Conservation (phyloP, 1,140 invertebrate genomes). For the Homalodisca vitripennis region DNA sequence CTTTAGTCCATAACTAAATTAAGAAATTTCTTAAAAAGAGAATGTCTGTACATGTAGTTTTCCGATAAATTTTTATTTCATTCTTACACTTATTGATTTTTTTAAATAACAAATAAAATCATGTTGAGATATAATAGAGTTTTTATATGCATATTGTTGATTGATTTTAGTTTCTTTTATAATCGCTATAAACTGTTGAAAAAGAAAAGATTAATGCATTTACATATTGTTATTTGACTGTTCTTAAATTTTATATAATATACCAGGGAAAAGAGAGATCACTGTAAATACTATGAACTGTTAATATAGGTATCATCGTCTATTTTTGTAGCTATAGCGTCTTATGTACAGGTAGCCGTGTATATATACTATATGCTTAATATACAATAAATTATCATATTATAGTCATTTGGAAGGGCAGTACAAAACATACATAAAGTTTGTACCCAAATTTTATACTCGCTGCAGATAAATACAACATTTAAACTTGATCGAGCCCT, state of each 20-base stretch:
- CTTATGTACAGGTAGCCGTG: conserved; percentile 2
- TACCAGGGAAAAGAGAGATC: background rate
- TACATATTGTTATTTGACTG: background rate
- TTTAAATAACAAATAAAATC: too few species aligned
- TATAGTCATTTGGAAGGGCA: conserved; percentile 15
- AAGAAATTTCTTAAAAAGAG: too few species aligned
- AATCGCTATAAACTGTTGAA: background rate
- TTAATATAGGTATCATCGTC: conserved; percentile 12
- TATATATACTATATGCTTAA: conserved; percentile 3
- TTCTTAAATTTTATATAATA: conserved; percentile 6
- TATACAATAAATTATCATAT: conserved; percentile 5
- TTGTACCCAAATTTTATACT: conserved; percentile 18
- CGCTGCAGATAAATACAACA: background rate
- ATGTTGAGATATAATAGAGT: too few species aligned
- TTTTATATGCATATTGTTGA: too few species aligned
- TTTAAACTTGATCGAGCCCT: background rate
- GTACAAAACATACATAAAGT: conserved; percentile 13
- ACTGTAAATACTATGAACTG: conserved; percentile 8
- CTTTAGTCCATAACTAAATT: too few species aligned
- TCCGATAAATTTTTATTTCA: too few species aligned
- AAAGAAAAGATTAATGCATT: conserved; percentile 9
- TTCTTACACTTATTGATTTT: too few species aligned
- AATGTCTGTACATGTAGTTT: too few species aligned
- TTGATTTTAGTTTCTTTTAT: too few species aligned
- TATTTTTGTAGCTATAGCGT: conserved; percentile 15